Conservation (phyloP, 2,113 vertebrate genomes). For the Oreochromis aureus region DNA sequence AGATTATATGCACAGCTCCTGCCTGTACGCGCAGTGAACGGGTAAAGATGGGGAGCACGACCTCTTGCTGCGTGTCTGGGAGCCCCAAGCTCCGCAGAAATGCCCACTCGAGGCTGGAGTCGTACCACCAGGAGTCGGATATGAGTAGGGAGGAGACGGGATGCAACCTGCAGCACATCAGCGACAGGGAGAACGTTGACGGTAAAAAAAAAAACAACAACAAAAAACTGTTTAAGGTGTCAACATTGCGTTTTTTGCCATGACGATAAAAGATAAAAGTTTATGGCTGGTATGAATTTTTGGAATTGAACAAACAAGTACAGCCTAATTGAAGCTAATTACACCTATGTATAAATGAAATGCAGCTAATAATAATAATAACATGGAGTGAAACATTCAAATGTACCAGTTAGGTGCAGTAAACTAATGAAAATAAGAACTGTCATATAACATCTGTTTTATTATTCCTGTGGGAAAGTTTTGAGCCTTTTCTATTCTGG, state of each 20-base stretch:
- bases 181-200: conserved; percentile 61
- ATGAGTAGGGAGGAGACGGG: conserved; percentile 55
- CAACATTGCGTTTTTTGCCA: neutral
- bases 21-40: neutral
- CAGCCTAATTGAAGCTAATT: neutral
- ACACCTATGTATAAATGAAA: neutral
- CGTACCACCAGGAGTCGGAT: conserved; percentile 53
- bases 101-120: conserved; percentile 56
- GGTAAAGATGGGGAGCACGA: conserved; percentile 44
- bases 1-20: neutral
- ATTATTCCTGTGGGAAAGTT: neutral
- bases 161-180: conserved; percentile 65
- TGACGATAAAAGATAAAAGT: neutral
- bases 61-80: conserved; percentile 59
- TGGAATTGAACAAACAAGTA: neutral
- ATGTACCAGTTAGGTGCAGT: neutral
- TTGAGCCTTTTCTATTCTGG: neutral
- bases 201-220: conserved; percentile 27
- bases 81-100: conserved; percentile 58
- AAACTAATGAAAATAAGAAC: neutral
- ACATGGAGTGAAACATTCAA: neutral
- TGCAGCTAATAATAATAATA: neutral
- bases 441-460: neutral
- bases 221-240: neutral
- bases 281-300: neutral